Percentiles rank a stretch among this genome's conserved stretches.
Conservation (phyloP, 2,113 vertebrate genomes). For the Syngnathus typhle region DNA sequence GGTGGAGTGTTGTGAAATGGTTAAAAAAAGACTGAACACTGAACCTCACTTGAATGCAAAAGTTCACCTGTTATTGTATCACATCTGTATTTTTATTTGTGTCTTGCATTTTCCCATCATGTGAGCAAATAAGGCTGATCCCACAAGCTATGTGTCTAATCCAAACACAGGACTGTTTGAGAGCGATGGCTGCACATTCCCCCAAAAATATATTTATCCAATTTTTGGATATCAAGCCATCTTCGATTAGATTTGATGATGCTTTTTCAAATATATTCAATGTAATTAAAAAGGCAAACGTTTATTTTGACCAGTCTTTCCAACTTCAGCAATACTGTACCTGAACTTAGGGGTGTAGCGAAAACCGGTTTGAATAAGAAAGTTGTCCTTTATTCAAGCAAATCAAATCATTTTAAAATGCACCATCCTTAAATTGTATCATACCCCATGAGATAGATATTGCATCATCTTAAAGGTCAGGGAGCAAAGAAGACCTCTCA, state of each 20-base stretch:
- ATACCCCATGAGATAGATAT: too few species aligned
- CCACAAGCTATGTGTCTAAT: constrained; percentile 1
- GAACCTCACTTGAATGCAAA: constrained; percentile 8
- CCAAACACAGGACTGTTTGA: not conserved
- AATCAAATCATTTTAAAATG: too few species aligned
- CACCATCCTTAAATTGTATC: too few species aligned
- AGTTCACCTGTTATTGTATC: constrained; percentile 10
- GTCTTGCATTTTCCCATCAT: constrained; percentile 16
- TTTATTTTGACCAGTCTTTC: not conserved
- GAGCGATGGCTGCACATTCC: not conserved
- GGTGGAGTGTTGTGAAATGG: constrained; percentile 24
- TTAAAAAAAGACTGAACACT: constrained; percentile 1
- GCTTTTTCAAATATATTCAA: not conserved
- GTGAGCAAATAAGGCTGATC: constrained; percentile 13
- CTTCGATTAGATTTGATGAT: not conserved
- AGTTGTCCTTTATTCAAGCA: too few species aligned
- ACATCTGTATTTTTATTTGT: constrained; percentile 32
- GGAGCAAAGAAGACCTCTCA: too few species aligned
- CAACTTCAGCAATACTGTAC: not conserved
- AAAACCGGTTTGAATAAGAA: too few species aligned
- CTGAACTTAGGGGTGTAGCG: too few species aligned
- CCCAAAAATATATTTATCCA: not conserved
- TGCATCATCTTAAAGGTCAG: too few species aligned
- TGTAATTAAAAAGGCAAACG: not conserved
- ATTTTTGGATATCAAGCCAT: not conserved